These are phyloP conservation scores for Hymenopus coronatus DNA, from an alignment of 2,888 invertebrate species.

Conservation along the genomic window DNA sequence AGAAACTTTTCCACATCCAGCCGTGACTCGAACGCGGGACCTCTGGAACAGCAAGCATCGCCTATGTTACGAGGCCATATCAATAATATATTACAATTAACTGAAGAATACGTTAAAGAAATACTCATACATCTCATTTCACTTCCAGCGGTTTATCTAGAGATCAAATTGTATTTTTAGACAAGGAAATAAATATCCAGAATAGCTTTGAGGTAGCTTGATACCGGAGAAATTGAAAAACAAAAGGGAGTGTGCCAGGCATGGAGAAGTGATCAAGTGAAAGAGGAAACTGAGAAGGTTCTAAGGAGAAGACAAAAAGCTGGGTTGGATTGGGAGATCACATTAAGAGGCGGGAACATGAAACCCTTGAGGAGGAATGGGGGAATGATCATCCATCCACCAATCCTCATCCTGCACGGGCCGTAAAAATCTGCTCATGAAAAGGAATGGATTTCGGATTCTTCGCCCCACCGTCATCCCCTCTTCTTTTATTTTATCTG, in stretches of 20 bases:
- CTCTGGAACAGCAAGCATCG: too few relatives aligned
- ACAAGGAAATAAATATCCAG: neutral
- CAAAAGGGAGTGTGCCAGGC: neutral
- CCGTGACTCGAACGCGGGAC: too few relatives aligned
- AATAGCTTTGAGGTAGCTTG: neutral
- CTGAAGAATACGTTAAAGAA: too few relatives aligned
- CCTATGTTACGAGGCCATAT: too few relatives aligned
- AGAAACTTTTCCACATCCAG: too few relatives aligned
- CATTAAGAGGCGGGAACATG: neutral
- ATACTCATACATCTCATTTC: too few relatives aligned
- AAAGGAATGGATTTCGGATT: neutral
- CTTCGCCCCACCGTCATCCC: neutral
- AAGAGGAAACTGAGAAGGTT: neutral
- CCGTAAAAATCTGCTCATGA: neutral
- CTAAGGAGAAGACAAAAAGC: neutral
- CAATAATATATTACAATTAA: too few relatives aligned
- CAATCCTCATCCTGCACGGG: neutral
- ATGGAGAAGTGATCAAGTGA: neutral
- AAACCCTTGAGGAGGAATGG: neutral
- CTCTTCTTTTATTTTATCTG: neutral
- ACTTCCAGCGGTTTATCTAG: too few relatives aligned
- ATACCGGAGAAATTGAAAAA: neutral
- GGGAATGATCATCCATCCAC: neutral
- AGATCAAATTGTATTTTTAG: neutral
- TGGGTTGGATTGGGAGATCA: neutral